phyloP scores from a whole-genome alignment of 2,797 vertebrate species.

The Momotus momota region DNA sequence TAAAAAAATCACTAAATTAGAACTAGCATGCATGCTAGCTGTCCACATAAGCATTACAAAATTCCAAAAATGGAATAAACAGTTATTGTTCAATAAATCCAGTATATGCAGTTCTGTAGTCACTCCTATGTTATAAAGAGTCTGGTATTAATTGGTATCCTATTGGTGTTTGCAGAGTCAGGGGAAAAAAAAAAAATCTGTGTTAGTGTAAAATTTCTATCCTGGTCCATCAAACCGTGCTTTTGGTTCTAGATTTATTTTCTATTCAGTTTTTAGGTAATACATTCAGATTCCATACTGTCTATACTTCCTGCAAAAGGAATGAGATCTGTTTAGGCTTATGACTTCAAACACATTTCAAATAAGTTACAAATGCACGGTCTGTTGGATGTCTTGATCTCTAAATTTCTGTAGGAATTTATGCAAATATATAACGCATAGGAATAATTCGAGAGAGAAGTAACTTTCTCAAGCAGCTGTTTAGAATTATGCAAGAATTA shows the following conservation, averaged over 20 bases:
- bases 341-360: neutral
- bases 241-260: neutral
- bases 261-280: neutral
- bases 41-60: neutral
- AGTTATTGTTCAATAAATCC: constrained; percentile 1
- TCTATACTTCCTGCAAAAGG: neutral
- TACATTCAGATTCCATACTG: neutral
- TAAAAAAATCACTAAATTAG: neutral
- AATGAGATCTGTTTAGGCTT: neutral
- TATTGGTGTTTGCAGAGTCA: neutral
- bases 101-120: neutral
- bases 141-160: neutral
- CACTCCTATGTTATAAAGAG: neutral
- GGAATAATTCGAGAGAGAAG: rapidly evolving
- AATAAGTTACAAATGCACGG: rapidly evolving
- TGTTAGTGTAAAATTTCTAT: neutral
- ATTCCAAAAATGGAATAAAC: neutral
- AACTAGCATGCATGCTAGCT: neutral
- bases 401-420: neutral
- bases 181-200: neutral
- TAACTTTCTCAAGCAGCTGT: neutral
- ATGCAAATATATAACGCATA: neutral
- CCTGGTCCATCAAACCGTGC: neutral
- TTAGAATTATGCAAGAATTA: neutral
- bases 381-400: neutral